Conservation (phyloP, 1,140 invertebrate genomes). For the Pristionchus pacificus region DNA sequence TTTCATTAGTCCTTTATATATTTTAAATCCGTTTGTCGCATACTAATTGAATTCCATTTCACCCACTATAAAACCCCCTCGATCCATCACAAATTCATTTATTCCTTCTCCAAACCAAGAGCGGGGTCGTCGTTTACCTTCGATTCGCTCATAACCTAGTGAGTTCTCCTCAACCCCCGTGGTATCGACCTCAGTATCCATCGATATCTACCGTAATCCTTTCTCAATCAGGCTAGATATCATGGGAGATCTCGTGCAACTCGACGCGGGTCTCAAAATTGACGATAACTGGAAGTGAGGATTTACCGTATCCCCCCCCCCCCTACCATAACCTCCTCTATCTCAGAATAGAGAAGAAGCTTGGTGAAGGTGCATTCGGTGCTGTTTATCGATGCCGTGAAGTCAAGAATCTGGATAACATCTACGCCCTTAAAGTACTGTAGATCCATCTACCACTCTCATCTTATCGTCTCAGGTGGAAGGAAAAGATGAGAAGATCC, state of each 20-base stretch:
- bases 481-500: conserved; percentile 42
- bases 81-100: no score
- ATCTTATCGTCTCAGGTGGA: conserved; percentile 32
- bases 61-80: no score
- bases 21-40: no score
- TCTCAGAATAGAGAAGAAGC: conserved; percentile 40
- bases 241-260: neutral
- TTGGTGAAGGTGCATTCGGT: conserved; percentile 46
- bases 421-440: conserved; percentile 37
- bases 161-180: neutral
- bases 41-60: no score
- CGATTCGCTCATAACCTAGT: neutral
- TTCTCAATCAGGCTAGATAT: neutral
- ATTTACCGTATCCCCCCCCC: neutral
- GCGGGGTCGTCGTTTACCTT: no score
- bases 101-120: no score
- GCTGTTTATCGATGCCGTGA: conserved; percentile 43
- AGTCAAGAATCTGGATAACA: conserved; percentile 24
- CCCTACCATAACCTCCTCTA: neutral
- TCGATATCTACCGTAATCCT: neutral
- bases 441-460: conserved; percentile 36
- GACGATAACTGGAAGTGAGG: neutral
- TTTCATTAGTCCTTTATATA: no score
- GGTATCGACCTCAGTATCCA: no score
- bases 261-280: neutral